Percentiles rank a stretch among this genome's conserved stretches.
Evolutionary conservation across 2,113 vertebrate genomes (phyloP).

Genomic region (Grantiella picta): DNA sequence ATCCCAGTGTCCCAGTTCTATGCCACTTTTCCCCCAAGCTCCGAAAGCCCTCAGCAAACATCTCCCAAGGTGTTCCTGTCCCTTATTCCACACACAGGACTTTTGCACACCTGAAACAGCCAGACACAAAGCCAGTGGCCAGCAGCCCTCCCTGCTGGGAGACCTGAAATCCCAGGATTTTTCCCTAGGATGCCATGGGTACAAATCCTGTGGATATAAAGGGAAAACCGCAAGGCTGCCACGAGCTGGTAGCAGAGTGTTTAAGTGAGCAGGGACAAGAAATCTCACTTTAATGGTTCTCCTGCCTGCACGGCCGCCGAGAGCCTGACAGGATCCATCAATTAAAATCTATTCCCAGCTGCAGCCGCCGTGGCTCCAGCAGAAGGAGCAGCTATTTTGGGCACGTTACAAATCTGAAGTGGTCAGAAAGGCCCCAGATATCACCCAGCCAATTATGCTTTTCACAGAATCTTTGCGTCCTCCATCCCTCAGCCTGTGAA

Average conservation of each 20-base stretch:
- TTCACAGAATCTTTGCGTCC: background rate
- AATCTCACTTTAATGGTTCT: slow-evolving; percentile 39
- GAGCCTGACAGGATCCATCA: slow-evolving; percentile 57
- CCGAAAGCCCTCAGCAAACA: background rate
- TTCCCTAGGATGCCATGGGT: rapidly evolving
- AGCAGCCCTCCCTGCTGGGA: background rate
- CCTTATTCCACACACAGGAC: background rate
- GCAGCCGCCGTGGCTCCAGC: background rate
- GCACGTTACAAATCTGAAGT: background rate
- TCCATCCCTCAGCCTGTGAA: background rate
- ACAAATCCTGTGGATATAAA: background rate
- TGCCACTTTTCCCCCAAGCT: background rate
- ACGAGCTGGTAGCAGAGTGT: background rate
- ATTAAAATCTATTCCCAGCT: slow-evolving; percentile 64
- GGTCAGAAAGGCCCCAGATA: background rate
- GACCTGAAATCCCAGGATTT: rapidly evolving
- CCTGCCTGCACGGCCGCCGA: background rate
- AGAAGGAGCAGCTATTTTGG: slow-evolving; percentile 34
- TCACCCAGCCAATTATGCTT: background rate
- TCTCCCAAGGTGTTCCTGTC: background rate
- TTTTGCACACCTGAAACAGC: background rate
- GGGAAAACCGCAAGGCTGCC: background rate
- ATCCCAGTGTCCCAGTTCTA: background rate
- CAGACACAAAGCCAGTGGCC: background rate
- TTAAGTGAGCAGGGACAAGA: slow-evolving; percentile 36